A percentile compares a stretch with the other conserved stretches of the same genome.
Conservation (phyloP, 1,140 invertebrate species). For the Brachionus plicatilis region DNA sequence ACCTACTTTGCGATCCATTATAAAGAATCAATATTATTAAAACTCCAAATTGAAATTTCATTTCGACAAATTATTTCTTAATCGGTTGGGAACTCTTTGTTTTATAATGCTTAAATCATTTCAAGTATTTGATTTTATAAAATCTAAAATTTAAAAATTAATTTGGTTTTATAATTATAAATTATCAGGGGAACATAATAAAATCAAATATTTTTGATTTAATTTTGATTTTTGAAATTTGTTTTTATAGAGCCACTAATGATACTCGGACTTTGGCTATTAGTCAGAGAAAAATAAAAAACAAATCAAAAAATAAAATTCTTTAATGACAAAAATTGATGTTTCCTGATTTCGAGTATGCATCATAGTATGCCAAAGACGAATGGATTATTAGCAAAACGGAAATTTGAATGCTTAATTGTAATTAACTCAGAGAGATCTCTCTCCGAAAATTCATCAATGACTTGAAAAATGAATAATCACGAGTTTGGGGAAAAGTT, state of each 20-base stretch:
- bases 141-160: neutral
- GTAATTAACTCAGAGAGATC: conserved; percentile 8
- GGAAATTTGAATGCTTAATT: conserved; percentile 14
- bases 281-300: neutral
- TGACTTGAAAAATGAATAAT: neutral
- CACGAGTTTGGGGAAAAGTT: conserved; percentile 9
- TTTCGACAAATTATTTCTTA: neutral
- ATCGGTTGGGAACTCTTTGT: neutral
- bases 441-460: neutral
- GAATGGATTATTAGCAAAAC: neutral
- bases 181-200: neutral
- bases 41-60: neutral
- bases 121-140: neutral
- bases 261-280: neutral
- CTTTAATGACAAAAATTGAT: conserved; percentile 15
- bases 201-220: neutral
- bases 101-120: neutral
- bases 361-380: neutral
- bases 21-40: neutral
- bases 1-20: neutral
- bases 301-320: neutral
- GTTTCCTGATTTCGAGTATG: conserved; percentile 2
- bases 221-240: neutral
- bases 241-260: neutral
- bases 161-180: neutral